These are phyloP conservation scores for Kuschelorhynchus macadamiae DNA, from an alignment of 2,888 invertebrate genomes.

Conservation along the genomic window DNA sequence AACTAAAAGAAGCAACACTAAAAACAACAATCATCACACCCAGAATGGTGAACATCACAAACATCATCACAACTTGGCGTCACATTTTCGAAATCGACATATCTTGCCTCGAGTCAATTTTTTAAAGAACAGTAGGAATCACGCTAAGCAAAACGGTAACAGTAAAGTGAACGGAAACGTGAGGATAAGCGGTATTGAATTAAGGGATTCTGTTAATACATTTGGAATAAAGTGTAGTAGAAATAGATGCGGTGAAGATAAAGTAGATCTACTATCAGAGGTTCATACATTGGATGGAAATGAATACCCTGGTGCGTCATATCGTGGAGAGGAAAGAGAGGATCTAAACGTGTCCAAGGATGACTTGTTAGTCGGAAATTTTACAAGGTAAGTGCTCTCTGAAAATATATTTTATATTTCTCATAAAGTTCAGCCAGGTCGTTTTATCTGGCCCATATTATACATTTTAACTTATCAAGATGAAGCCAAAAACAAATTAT, in stretches of 20 bases:
- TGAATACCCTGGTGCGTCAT: too few species aligned
- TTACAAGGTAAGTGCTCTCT: conserved; percentile 37
- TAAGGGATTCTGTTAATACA: neutral
- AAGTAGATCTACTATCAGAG: too few species aligned
- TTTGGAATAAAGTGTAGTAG: neutral
- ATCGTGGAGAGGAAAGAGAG: too few species aligned
- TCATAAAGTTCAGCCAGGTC: too few species aligned
- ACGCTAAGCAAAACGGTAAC: conserved; percentile 3
- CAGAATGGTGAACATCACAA: conserved; percentile 17
- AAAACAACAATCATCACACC: conserved; percentile 19
- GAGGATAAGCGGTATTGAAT: neutral
- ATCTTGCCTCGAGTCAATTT: conserved; percentile 13
- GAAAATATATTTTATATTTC: too few species aligned
- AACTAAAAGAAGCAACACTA: conserved; percentile 19
- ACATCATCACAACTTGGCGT: conserved; percentile 15
- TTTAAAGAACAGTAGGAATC: conserved; percentile 11
- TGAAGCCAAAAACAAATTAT: too few species aligned
- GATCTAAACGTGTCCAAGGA: neutral
- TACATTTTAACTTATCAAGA: too few species aligned
- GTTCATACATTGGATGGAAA: too few species aligned
- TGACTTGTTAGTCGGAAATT: conserved; percentile 39
- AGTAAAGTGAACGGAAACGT: neutral
- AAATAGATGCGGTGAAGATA: conserved; percentile 7
- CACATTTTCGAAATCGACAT: conserved; percentile 15
- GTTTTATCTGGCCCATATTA: too few species aligned